Evolutionary conservation across 2,888 invertebrate species (phyloP), one percentile per base, ranked within the genome.

Genomic region (Parnassius mnemosyne): DNA sequence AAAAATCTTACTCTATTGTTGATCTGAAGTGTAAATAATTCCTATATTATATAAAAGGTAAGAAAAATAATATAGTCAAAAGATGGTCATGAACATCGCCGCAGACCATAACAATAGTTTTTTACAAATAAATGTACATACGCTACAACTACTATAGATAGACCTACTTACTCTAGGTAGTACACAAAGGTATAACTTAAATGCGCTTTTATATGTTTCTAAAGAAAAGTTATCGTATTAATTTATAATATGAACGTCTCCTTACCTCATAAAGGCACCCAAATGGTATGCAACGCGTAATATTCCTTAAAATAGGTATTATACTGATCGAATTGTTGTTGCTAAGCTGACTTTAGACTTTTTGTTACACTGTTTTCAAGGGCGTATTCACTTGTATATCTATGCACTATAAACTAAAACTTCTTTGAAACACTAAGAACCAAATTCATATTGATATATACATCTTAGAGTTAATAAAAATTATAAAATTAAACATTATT

Each of bases 281-380:
- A 76, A 73, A 68, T 72, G 73, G 69, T 70, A 68, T 73, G 76
- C 66, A 76, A 69, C 65, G 71, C 72, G 67, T 67, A 72, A 76
- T 78, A 78, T 78, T 74, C 77, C 74, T 74, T 73, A 73, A 78
- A 84, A 79, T 80, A 81, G 72, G 78, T 80, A 78, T 76, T 80
- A 72, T 77, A 81, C 67, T 73, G 76, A 78, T 79, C 76, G 75
- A 81, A 85, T 77, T 78, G 79, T 84, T 90, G 90, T 90, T 90
- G 89, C 90, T 89, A 90, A 86, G 90, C 90, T 85, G 86, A 87
- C 84, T 85, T 82, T 77, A 83, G 82, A 83, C 79, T 87, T 87
- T 81, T 81, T 83, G 82, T 77, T 79, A 81, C 83, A 83, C 82
- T 69, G 76, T 84, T 87, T 87, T 89, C 90, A 89, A 89, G 89